Conservation (phyloP, 2,888 invertebrate genomes). For the Cosmia trapezina region DNA sequence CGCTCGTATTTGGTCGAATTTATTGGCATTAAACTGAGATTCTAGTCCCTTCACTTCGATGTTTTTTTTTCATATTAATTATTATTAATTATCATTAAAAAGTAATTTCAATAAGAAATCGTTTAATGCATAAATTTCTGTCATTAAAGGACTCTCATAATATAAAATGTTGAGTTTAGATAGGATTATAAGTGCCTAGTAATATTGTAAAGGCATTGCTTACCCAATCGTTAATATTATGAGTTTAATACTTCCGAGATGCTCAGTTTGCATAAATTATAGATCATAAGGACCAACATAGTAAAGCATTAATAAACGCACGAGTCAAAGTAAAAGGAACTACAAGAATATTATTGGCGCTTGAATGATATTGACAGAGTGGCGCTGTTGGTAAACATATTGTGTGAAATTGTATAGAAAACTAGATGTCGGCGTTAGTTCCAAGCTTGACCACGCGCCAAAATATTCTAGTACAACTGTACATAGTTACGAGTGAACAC, state of each 20-base stretch:
- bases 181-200: neutral
- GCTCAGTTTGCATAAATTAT: neutral
- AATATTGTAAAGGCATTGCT: neutral
- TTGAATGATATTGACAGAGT: neutral
- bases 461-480: neutral
- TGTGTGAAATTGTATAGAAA: neutral
- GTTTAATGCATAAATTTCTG: neutral
- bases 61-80: slow-evolving; percentile 4
- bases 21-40: slow-evolving; percentile 4
- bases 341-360: neutral
- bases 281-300: neutral
- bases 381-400: neutral
- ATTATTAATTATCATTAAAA: slow-evolving; percentile 11
- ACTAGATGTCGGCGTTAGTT: neutral
- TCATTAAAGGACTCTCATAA: neutral
- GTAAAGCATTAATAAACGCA: neutral
- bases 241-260: neutral
- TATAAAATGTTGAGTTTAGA: slow-evolving; percentile 2
- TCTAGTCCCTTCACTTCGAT: neutral
- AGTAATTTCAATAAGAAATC: slow-evolving; percentile 1
- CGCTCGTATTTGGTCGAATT: slow-evolving; percentile 31
- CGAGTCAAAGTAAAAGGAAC: neutral
- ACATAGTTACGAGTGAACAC: neutral
- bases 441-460: neutral
- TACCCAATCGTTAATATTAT: neutral